Evolutionary conservation across 2,113 vertebrate species (phyloP).

Genomic region (Muscicapa adusta): DNA sequence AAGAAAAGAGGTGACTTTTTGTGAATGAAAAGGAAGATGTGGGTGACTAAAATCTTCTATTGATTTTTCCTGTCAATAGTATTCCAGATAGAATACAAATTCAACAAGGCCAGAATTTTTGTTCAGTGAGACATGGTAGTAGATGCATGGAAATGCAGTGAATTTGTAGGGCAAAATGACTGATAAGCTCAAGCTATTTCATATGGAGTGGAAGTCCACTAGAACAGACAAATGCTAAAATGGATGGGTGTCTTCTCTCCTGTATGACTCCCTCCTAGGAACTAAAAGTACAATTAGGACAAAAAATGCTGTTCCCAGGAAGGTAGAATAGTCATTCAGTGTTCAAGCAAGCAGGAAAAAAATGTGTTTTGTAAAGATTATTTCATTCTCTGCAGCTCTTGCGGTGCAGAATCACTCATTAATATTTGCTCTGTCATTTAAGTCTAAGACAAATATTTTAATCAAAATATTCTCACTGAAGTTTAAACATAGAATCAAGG

Average conservation of each 20-base stretch:
- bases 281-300: not conserved
- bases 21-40: not conserved
- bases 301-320: not conserved
- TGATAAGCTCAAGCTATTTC: not conserved
- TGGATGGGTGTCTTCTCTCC: not conserved
- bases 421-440: not conserved
- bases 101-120: not conserved
- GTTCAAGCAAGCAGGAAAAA: not conserved
- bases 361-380: not conserved
- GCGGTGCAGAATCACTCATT: not conserved
- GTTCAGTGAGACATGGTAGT: not conserved
- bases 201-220: not conserved
- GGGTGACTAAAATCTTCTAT: not conserved
- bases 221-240: not conserved
- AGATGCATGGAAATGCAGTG: not conserved
- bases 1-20: not conserved
- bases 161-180: not conserved
- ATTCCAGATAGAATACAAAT: not conserved
- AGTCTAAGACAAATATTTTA: slow-evolving; percentile 14
- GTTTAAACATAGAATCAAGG: not conserved
- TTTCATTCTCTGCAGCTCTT: not conserved
- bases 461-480: not conserved
- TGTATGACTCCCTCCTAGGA: not conserved
- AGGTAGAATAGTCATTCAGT: not conserved
- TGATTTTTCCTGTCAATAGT: not conserved